Percentiles rank a stretch among this genome's conserved stretches.
Conservation (phyloP, 2,888 invertebrate species). For the Monopis laevigella region DNA sequence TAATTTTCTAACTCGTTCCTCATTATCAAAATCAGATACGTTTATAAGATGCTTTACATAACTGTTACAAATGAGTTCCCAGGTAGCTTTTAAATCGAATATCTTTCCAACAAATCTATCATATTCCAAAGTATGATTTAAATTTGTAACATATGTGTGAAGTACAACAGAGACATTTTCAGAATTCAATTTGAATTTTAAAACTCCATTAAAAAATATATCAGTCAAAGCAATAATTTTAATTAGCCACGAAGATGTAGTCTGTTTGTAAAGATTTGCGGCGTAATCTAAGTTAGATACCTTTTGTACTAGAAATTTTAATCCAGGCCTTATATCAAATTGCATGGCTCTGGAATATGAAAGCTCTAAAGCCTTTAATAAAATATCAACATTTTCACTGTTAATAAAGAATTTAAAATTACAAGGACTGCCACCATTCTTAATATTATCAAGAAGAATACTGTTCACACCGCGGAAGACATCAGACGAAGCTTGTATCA, state of each 20-base stretch:
- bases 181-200: conserved; percentile 69
- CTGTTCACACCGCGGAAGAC: conserved; percentile 71
- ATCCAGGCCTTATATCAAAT: conserved; percentile 89
- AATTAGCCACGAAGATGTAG: conserved; percentile 91
- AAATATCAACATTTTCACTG: conserved; percentile 71
- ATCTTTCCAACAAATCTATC: conserved; percentile 69
- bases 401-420: conserved; percentile 61
- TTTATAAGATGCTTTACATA: conserved; percentile 59
- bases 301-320: conserved; percentile 94
- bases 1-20: conserved; percentile 38
- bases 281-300: conserved; percentile 87
- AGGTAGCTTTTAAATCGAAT: conserved; percentile 69
- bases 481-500: conserved; percentile 78
- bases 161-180: conserved; percentile 71
- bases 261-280: conserved; percentile 92
- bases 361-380: conserved; percentile 81
- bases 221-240: conserved; percentile 88
- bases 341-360: conserved; percentile 85
- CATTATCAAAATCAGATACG: conserved; percentile 48
- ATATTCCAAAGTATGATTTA: conserved; percentile 62
- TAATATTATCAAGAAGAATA: conserved; percentile 63
- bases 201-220: conserved; percentile 78
- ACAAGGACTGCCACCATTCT: conserved; percentile 50
- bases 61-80: conserved; percentile 68
- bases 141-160: conserved; percentile 63